phyloP scores from a whole-genome alignment of 2,797 vertebrate species.

The Chaenodraco wilsoni region DNA sequence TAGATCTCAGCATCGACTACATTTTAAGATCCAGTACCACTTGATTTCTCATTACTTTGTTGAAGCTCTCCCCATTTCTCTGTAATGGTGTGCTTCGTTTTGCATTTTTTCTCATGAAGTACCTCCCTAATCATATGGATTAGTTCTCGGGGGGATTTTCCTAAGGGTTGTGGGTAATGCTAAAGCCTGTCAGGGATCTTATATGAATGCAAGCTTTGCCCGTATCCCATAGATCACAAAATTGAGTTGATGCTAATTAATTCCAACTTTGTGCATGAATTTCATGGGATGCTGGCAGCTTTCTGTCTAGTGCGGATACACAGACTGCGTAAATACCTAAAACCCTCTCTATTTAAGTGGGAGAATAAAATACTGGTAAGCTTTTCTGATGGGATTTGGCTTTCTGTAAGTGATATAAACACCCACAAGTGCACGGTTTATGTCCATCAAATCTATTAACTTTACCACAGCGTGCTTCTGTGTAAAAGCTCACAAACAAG shows the following conservation, averaged over 20 bases:
- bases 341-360: slow-evolving; percentile 36
- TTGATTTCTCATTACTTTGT: slow-evolving; percentile 54
- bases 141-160: slow-evolving; percentile 59
- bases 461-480: slow-evolving; percentile 19
- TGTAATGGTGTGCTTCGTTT: slow-evolving; percentile 31
- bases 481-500: slow-evolving; percentile 10
- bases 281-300: slow-evolving; percentile 36
- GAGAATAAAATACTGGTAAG: slow-evolving; percentile 47
- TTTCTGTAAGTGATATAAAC: slow-evolving; percentile 47
- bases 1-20: slow-evolving; percentile 41
- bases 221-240: slow-evolving; percentile 53
- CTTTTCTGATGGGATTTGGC: slow-evolving; percentile 53
- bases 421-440: slow-evolving; percentile 26
- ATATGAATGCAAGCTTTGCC: slow-evolving; percentile 39
- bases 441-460: slow-evolving; percentile 36
- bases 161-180: slow-evolving; percentile 49
- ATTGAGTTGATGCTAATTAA: slow-evolving; percentile 61
- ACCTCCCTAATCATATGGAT: slow-evolving; percentile 59
- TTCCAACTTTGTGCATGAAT: slow-evolving; percentile 43
- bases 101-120: slow-evolving; percentile 40
- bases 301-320: slow-evolving; percentile 39
- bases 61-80: neutral
- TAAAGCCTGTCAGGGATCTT: slow-evolving; percentile 52
- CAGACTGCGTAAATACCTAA: slow-evolving; percentile 46
- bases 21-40: slow-evolving; percentile 38